Percentiles rank a stretch among this genome's conserved stretches.
These are phyloP conservation scores for Macrobrachium nipponense DNA, from an alignment of 1,140 invertebrate species.

Conservation along the genomic window DNA sequence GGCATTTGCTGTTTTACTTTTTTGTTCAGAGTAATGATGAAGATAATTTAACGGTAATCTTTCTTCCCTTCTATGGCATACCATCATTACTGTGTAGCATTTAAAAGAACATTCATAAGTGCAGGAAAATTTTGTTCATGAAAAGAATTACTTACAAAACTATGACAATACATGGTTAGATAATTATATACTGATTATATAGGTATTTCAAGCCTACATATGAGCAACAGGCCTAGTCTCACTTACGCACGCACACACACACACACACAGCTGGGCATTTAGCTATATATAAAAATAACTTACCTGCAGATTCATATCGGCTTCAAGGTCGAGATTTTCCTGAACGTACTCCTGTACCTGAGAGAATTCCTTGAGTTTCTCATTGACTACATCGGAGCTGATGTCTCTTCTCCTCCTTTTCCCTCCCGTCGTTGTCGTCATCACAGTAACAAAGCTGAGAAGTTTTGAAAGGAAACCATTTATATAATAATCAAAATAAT, in stretches of 20 bases:
- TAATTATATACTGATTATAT: background rate
- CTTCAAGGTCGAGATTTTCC: background rate
- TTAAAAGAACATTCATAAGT: no score
- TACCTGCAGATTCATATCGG: background rate
- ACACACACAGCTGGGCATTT: background rate
- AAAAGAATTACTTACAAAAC: no score
- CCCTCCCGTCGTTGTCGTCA: background rate
- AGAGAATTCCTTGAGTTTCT: conserved; percentile 5
- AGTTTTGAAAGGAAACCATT: background rate
- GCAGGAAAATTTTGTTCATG: no score
- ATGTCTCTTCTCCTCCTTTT: background rate
- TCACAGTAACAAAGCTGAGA: background rate
- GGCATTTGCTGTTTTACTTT: no score
- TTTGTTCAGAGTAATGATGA: no score
- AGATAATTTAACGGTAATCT: no score
- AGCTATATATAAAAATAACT: background rate
- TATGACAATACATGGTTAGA: no score
- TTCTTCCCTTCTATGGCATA: no score
- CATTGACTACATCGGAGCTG: background rate
- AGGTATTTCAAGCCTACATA: background rate
- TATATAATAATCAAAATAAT: background rate
- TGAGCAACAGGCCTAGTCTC: no score
- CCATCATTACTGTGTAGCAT: no score
- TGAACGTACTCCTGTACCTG: conserved; percentile 7
- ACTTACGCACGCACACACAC: no score